A percentile compares a stretch with the other conserved stretches of the same genome.
These are phyloP conservation scores for Arrhamphus sclerolepis DNA, from an alignment of 2,797 vertebrate genomes.

Conservation along the genomic window DNA sequence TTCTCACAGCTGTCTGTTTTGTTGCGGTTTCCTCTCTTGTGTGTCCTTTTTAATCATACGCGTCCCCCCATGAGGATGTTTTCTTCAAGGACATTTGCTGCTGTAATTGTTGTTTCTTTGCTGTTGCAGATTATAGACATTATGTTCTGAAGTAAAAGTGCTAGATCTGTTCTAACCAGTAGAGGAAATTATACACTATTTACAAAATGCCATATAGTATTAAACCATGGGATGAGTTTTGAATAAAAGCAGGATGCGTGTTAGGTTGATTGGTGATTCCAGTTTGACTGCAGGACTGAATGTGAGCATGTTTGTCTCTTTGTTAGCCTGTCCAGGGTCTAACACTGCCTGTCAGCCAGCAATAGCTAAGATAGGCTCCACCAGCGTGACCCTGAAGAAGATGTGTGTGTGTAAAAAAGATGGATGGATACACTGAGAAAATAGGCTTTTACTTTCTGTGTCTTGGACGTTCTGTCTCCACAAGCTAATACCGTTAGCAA, in stretches of 20 bases:
- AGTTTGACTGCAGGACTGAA: too few species aligned
- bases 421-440: not conserved
- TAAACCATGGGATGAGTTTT: too few species aligned
- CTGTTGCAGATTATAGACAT: constrained; percentile 25
- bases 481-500: not conserved
- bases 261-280: too few species aligned
- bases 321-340: too few species aligned
- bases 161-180: not conserved
- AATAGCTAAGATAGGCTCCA: too few species aligned
- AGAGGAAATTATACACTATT: not conserved
- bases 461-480: not conserved
- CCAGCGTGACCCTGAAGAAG: too few species aligned
- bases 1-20: constrained; percentile 43
- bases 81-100: constrained; percentile 47
- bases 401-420: not conserved
- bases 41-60: constrained; percentile 49
- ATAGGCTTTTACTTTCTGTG: not conserved
- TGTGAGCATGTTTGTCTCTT: too few species aligned
- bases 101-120: constrained; percentile 28
- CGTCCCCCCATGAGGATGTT: constrained; percentile 33
- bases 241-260: too few species aligned
- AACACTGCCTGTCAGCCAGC: too few species aligned
- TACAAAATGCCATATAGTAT: not conserved
- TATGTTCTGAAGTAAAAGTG: constrained; percentile 9
- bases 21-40: constrained; percentile 17